A percentile compares a stretch with the other conserved stretches of the same genome.
These are phyloP conservation scores for Xiphophorus hellerii DNA, from an alignment of 2,113 vertebrate genomes.

Conservation along the genomic window DNA sequence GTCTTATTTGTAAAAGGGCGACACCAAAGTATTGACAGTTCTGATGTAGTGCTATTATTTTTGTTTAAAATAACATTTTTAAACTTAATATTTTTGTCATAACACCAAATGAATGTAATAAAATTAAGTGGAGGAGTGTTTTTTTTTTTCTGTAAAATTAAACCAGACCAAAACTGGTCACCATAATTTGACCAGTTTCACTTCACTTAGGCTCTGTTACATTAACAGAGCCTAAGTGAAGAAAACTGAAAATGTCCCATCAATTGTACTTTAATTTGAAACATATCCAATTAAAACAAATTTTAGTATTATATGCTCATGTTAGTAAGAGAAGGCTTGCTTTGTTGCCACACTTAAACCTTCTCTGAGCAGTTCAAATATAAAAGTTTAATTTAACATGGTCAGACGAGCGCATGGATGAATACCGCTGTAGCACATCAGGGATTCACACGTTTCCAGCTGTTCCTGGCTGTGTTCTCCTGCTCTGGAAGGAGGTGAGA, in stretches of 20 bases:
- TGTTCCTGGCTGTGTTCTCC: slow-evolving; percentile 2
- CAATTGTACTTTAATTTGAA: no score
- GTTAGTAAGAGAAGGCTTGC: neutral
- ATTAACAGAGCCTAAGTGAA: no score
- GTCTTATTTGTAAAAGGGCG: neutral
- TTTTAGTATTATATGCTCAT: neutral
- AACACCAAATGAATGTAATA: neutral
- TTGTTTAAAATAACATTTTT: neutral
- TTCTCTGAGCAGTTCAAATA: neutral
- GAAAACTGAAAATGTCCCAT: no score
- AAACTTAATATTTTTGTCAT: neutral
- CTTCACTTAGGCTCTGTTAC: no score
- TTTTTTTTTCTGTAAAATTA: no score
- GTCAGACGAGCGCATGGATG: neutral
- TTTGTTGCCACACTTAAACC: neutral
- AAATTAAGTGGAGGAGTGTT: no score
- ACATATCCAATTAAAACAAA: neutral
- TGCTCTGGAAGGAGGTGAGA: slow-evolving; percentile 18
- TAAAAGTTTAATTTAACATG: slow-evolving; percentile 1
- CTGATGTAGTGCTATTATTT: neutral
- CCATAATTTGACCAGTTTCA: no score
- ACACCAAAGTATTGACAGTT: neutral
- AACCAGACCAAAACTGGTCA: no score
- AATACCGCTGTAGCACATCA: slow-evolving; percentile 9
- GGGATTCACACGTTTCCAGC: slow-evolving; percentile 2